phyloP scores from a whole-genome alignment of 2,888 invertebrate genomes.

The Eledone cirrhosa region DNA sequence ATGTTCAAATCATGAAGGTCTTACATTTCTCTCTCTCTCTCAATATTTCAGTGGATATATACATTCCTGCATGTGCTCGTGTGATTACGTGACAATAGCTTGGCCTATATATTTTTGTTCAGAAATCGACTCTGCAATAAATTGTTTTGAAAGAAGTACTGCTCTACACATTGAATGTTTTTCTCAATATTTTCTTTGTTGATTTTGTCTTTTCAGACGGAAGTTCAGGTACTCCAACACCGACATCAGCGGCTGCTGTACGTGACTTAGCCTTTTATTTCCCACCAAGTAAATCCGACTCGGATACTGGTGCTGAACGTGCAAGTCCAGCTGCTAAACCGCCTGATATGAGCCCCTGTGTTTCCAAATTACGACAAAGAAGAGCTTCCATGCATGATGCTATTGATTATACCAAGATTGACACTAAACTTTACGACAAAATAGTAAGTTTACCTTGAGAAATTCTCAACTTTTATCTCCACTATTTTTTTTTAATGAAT shows the following conservation, averaged over 20 bases:
- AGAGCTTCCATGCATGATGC: slow-evolving; percentile 73
- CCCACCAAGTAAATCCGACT: slow-evolving; percentile 47
- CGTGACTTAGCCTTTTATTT: slow-evolving; percentile 54
- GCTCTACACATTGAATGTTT: not conserved
- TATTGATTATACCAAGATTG: slow-evolving; percentile 70
- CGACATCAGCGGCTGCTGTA: slow-evolving; percentile 47
- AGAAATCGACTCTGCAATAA: too few species aligned
- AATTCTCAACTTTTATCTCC: too few species aligned
- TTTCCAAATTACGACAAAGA: slow-evolving; percentile 47
- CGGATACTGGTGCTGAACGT: slow-evolving; percentile 43
- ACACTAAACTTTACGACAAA: slow-evolving; percentile 61
- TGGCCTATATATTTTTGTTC: too few species aligned
- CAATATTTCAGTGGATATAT: too few species aligned
- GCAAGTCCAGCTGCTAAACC: slow-evolving; percentile 36
- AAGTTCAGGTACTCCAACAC: slow-evolving; percentile 50
- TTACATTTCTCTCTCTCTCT: too few species aligned
- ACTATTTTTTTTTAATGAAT: too few species aligned
- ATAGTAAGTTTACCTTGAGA: slow-evolving; percentile 44
- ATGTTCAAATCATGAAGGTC: too few species aligned
- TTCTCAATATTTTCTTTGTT: not conserved
- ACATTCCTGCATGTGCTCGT: too few species aligned
- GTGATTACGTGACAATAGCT: too few species aligned
- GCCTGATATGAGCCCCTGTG: slow-evolving; percentile 36
- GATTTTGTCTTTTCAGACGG: not conserved
- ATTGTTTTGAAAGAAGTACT: too few species aligned